phyloP scores from a whole-genome alignment of 2,113 vertebrate species.

The Platysternon megacephalum region DNA sequence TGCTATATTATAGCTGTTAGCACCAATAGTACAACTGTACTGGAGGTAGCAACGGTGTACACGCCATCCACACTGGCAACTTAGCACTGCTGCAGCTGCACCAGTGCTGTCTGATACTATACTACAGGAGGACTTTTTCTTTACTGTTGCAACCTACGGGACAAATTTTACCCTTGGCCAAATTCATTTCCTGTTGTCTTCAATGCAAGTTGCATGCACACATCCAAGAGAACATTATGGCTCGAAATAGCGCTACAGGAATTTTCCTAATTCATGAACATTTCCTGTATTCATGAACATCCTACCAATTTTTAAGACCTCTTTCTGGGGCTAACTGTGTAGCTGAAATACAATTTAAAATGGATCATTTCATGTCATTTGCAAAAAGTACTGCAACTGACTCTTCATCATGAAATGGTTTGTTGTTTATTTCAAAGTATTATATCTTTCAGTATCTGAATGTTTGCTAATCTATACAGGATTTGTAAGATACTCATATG shows the following conservation, averaged over 20 bases:
- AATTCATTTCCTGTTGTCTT: not conserved
- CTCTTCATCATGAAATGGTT: not conserved
- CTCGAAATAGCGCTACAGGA: not conserved
- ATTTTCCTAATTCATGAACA: not conserved
- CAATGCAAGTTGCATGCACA: not conserved
- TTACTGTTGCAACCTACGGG: not conserved
- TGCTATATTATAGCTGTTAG: not conserved
- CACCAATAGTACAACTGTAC: not conserved
- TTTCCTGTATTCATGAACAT: not conserved
- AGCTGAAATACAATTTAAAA: not conserved
- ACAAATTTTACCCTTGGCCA: not conserved
- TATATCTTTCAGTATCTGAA: slow-evolving; percentile 9
- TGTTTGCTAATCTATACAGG: not conserved
- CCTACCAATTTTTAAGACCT: not conserved
- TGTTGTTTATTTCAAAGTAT: not conserved
- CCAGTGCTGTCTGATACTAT: slow-evolving; percentile 13
- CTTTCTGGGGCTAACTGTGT: not conserved
- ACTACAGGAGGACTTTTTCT: not conserved
- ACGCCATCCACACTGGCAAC: not conserved
- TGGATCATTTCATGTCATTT: not conserved
- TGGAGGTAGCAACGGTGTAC: too few relatives aligned
- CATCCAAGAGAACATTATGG: not conserved
- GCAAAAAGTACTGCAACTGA: not conserved
- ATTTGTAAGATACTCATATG: not conserved
- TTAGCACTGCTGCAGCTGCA: not conserved